Percentiles rank a stretch among this genome's conserved stretches.
phyloP scores from a whole-genome alignment of 1,140 invertebrate species.

The Drosophila orosa region DNA sequence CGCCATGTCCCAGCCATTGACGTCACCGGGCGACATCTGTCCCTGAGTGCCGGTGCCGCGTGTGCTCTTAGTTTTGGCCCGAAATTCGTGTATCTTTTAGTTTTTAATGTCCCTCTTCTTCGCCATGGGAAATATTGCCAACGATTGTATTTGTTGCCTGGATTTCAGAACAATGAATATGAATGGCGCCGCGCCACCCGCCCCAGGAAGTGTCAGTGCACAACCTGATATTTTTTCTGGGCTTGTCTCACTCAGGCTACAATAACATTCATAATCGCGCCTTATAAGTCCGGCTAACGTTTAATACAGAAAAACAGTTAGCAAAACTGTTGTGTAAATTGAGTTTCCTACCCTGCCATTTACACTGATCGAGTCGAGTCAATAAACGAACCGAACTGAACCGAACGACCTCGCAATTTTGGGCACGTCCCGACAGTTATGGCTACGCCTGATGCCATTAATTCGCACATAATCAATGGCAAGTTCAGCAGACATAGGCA shows the following conservation, averaged over 20 bases:
- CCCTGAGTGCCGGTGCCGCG: constrained; percentile 13
- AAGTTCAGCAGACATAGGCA: constrained; percentile 44
- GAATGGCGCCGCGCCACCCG: not conserved
- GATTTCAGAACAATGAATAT: constrained; percentile 25
- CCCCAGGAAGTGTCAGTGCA: constrained; percentile 26
- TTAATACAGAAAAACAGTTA: constrained; percentile 46
- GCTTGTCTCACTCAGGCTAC: constrained; percentile 38
- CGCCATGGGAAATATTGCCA: constrained; percentile 11
- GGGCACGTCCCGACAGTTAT: constrained; percentile 46
- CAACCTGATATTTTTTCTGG: constrained; percentile 27
- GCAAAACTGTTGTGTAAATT: constrained; percentile 57
- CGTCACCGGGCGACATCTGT: constrained; percentile 52
- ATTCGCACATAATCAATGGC: constrained; percentile 60
- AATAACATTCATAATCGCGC: constrained; percentile 45
- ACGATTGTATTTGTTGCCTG: constrained; percentile 5
- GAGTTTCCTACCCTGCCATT: constrained; percentile 54
- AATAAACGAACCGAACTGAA: constrained; percentile 47
- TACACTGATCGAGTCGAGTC: constrained; percentile 36
- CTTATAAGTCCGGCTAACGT: constrained; percentile 40
- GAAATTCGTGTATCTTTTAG: constrained; percentile 41
- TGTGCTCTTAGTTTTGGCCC: constrained; percentile 17
- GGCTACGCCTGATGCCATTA: constrained; percentile 37
- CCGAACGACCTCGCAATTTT: constrained; percentile 52
- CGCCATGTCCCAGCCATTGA: constrained; percentile 43
- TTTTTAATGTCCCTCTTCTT: constrained; percentile 29